These are phyloP conservation scores for Xestia rhomboidea DNA, from an alignment of 2,888 invertebrate genomes.

Conservation along the genomic window DNA sequence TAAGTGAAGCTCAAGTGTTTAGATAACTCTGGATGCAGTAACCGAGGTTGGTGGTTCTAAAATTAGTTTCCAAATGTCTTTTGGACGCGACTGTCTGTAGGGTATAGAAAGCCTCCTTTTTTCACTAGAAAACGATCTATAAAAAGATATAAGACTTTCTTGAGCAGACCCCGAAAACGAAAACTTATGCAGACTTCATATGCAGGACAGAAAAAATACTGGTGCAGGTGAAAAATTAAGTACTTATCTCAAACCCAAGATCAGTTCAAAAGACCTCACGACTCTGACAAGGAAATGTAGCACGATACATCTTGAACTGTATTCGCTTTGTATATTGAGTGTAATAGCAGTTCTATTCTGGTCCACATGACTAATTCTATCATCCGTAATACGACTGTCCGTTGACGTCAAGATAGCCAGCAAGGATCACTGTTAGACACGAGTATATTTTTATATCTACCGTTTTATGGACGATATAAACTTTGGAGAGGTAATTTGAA, in stretches of 20 bases:
- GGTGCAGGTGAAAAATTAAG: background rate
- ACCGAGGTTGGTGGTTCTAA: too few species aligned
- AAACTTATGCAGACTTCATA: background rate
- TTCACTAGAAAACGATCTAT: background rate
- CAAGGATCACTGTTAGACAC: slow-evolving; percentile 18
- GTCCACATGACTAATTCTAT: slow-evolving; percentile 60
- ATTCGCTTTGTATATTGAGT: slow-evolving; percentile 20
- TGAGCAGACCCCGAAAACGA: background rate
- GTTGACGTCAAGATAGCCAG: slow-evolving; percentile 43
- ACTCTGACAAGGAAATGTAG: slow-evolving; percentile 17
- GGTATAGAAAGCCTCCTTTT: background rate
- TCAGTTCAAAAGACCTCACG: background rate
- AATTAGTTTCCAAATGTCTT: background rate
- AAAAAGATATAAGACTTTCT: background rate
- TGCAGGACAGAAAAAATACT: background rate
- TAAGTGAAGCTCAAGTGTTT: background rate
- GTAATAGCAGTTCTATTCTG: slow-evolving; percentile 54
- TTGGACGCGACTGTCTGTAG: background rate
- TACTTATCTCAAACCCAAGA: background rate
- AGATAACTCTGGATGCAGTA: background rate
- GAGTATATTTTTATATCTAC: background rate
- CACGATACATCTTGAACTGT: slow-evolving; percentile 31
- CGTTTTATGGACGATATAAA: background rate
- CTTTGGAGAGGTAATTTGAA: background rate
- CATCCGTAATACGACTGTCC: slow-evolving; percentile 29